A percentile compares a stretch with the other conserved stretches of the same genome.
phyloP scores from a whole-genome alignment of 2,797 vertebrate species.

The Smutsia temminckii region DNA sequence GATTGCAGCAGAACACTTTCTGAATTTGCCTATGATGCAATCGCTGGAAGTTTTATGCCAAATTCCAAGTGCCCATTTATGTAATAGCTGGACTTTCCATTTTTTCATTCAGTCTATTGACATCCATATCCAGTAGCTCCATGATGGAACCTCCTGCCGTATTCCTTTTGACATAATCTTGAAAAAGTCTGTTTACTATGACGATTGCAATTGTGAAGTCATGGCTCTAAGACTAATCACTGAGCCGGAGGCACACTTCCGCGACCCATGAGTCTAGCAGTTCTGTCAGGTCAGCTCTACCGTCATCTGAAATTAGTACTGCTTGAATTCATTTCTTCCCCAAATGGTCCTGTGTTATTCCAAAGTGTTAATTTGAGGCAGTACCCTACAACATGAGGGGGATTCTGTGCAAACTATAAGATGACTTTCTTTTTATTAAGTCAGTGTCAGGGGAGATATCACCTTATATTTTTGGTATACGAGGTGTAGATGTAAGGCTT shows the following conservation, averaged over 20 bases:
- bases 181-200: neutral
- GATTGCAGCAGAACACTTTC: neutral
- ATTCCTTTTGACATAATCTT: neutral
- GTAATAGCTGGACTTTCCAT: neutral
- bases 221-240: neutral
- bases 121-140: accelerated
- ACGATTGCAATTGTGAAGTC: neutral
- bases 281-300: neutral
- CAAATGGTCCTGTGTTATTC: neutral
- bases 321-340: neutral
- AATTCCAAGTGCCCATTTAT: neutral
- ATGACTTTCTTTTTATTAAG: neutral
- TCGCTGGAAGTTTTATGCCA: neutral
- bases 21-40: neutral
- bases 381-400: neutral
- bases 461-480: neutral
- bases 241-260: neutral
- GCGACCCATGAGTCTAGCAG: neutral
- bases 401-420: neutral
- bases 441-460: neutral
- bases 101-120: neutral
- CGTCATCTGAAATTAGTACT: neutral
- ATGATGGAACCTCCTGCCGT: neutral
- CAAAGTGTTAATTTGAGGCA: neutral
- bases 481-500: neutral